Conservation (phyloP, 2,113 vertebrate genomes). For the Cromileptes altivelis region DNA sequence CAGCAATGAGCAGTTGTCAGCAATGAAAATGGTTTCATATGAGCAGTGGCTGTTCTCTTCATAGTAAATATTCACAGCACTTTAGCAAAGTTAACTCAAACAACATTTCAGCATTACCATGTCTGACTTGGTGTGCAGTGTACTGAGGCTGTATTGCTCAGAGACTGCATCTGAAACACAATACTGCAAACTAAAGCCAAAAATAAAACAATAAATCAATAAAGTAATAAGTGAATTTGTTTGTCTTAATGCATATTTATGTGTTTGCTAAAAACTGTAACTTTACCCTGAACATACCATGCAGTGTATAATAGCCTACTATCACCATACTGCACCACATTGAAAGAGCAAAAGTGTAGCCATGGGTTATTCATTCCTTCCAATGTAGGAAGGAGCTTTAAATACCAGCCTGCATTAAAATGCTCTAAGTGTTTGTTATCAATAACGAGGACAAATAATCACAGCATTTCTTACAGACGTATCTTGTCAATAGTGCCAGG, state of each 20-base stretch:
- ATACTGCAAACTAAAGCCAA: background rate
- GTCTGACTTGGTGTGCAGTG: background rate
- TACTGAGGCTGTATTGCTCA: background rate
- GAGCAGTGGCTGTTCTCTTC: background rate
- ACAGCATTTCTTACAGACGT: rapidly evolving
- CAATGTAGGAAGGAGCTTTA: background rate
- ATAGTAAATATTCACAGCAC: background rate
- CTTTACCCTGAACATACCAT: background rate
- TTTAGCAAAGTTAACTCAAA: background rate
- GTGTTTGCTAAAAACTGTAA: too few relatives aligned
- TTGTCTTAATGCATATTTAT: background rate
- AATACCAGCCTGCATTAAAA: too few relatives aligned
- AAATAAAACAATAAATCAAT: too few relatives aligned
- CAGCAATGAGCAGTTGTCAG: background rate
- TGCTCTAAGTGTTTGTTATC: background rate
- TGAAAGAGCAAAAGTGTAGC: background rate
- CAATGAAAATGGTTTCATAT: background rate
- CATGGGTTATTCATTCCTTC: background rate
- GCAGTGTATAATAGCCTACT: too few relatives aligned
- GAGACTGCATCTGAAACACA: background rate
- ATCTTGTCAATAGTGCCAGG: background rate
- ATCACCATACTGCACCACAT: background rate
- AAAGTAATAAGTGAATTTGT: too few relatives aligned
- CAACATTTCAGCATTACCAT: background rate
- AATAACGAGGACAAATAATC: background rate